Base-by-base conservation (phyloP, 1,140 invertebrate genomes). In the Aphaenogaster floridana region DNA sequence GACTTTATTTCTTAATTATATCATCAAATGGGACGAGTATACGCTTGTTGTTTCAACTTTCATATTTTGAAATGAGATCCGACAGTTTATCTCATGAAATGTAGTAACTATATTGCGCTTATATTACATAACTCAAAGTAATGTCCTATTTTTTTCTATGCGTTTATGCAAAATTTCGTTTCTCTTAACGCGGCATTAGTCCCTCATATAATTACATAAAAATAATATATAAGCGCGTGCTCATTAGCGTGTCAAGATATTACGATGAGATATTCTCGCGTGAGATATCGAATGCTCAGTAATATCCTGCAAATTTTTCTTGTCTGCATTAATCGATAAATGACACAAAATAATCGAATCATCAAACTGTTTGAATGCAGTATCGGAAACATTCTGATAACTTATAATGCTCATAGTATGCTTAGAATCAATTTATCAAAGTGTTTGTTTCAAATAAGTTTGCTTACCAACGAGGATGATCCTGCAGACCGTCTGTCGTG, bases 1-100 rank as follows among this genome's bases (percentile, higher is more conserved):
- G 34, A 84, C 72, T 74, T 72, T 84, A 61, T 84, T 76, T 74
- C 42, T 84, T 61, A 84, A 63, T 84, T 76, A 63, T 54, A 45
- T 42, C 69, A 28, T 39, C n/a, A 61, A 84, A 48, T 76, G 54
- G 39, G 17, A 21, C 63, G 6, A 48, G n/a, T 15, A 11, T 21
- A 39, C 80, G 54, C 80, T 84, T 63, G 69, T 74, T 76, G 39
- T 61, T 84, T 50, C 54, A 84, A 83, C 42, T 61, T 74, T 83
- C 42, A 83, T 83, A 61, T 83, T 59, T 74, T 8, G 54, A 84
- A 74, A 84, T 76, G 54, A 61, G 28, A 61, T 42, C 63, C 21
- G 48, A 28, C 63, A 36, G 34, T 54, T 84, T 76, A 84, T 63
- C 54, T 39, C 45, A 48, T 28, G 13, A 74, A 61, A 63, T 74